Base-by-base conservation (phyloP, 2,113 vertebrate species). In the Sylvilagus bachmani region DNA sequence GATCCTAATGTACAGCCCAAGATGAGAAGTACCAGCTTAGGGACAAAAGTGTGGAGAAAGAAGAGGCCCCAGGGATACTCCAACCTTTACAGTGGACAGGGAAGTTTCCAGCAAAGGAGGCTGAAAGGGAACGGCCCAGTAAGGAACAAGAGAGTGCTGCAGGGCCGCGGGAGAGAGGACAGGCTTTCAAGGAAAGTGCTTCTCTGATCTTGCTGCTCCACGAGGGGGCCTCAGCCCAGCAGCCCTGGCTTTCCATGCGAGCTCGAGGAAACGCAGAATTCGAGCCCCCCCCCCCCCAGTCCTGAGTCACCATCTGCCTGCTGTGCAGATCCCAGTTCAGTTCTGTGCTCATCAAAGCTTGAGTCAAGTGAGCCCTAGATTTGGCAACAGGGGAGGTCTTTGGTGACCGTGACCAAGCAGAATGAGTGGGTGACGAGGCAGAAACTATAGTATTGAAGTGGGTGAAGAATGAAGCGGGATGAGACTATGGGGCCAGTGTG, bases 331-430 rank as follows among this genome's bases (percentile, higher is more conserved):
- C n/a, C 44, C 78, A 44, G 36, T 51, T 88, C 67, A 91, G 62
- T 67, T 55, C 51, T 24, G 19, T 38, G 21, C 11, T 74, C 73
- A 81, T 64, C 81, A 84, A 49, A 85, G 36, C 86, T 25, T 92
- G 85, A 86, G 58, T 89, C 62, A 38, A 89, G 71, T 86, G 58
- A 73, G 66, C 22, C 1, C 0, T 27, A 13, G 64, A 74, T 55
- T 25, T 93, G 33, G 31, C 77, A 74, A 70, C 31, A 61, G 14
- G 36, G 84, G 64, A n/a, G 73, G 79, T 78, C 70, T 75, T 0
- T 89, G 84, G 74, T 90, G 94, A 95, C 31, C 81, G 22, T 44
- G 82, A 70, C 31, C 27, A 49, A 87, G 49, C 25, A 19, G 61
- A 22, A 29, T 55, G 78, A 67, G 51, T 53, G 11, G 78, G 38